These are phyloP conservation scores for Zaprionus ornatus DNA, from an alignment of 1,140 invertebrate genomes.

Conservation along the genomic window DNA sequence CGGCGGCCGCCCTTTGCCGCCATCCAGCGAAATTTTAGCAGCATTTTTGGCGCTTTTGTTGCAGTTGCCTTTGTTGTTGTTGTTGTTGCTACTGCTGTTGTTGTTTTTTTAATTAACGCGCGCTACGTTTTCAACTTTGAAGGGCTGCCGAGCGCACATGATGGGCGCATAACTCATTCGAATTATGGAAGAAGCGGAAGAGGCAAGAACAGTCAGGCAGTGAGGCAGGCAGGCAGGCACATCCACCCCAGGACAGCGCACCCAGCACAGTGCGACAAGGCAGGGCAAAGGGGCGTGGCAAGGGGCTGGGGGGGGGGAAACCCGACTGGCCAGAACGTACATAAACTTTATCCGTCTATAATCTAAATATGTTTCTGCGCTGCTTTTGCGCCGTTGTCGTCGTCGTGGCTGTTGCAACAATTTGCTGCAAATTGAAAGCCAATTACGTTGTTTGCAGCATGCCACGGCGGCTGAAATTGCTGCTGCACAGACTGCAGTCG, in stretches of 20 bases:
- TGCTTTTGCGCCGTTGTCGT: conserved; percentile 53
- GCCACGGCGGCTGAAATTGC: conserved; percentile 55
- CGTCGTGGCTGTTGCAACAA: conserved; percentile 81
- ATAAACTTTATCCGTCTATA: conserved; percentile 83
- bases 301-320: neutral
- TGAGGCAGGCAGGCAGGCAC: conserved; percentile 20
- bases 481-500: conserved; percentile 12
- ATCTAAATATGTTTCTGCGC: conserved; percentile 74
- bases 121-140: conserved; percentile 74
- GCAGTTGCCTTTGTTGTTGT: conserved; percentile 44
- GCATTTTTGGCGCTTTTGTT: conserved; percentile 78
- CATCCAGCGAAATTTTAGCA: conserved; percentile 63
- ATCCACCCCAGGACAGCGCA: conserved; percentile 13
- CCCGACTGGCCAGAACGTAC: conserved; percentile 65
- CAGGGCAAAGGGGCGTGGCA: neutral
- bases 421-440: conserved; percentile 82
- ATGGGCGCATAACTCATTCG: conserved; percentile 78
- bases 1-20: conserved; percentile 49
- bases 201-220: conserved; percentile 11
- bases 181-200: conserved; percentile 60
- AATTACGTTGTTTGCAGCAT: conserved; percentile 82
- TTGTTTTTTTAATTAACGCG: conserved; percentile 77
- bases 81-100: conserved; percentile 39
- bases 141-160: conserved; percentile 69
- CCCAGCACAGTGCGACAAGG: neutral